Base-by-base conservation (phyloP, 2,888 invertebrate genomes). In the Gisinianus flammeolus region DNA sequence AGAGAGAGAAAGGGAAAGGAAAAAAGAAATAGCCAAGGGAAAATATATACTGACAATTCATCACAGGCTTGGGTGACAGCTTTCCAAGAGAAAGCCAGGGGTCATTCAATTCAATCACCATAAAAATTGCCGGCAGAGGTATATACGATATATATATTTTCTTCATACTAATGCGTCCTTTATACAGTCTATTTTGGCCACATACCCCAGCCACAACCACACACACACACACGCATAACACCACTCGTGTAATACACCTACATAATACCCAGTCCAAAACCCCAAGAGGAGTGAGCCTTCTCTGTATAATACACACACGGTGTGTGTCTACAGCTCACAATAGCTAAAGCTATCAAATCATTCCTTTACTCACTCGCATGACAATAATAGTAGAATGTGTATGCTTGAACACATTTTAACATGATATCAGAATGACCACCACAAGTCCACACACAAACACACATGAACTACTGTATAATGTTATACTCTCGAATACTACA, bases 41-140 rank as follows among this genome's bases (percentile, higher is more conserved):
- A 72, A 58, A 72, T 30, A 44, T 52, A 70, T 68, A 76, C 69
- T 70, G 70, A 77, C 81, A 79, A 81, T 81, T 81, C 81, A 81
- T 81, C 81, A 81, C 79, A 62, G 76, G 75, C 72, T 70, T 54
- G 77, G 81, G 71, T 81, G 81, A 81, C 81, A 81, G 79, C 69
- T 79, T 71, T 67, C 66, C 54, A 30, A 67, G 54, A 62, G 73
- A 76, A 78, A 77, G 73, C 75, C 81, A 81, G 79, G 81, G 81
- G 81, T 81, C 81, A 81, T 79, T 81, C 81, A 79, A 79, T 81
- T 79, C 79, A 79, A 79, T 81, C 81, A 80, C 75, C 79, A 77
- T 75, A 77, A 77, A 79, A 79, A 79, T 79, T 79, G 77, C 79
- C 79, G 76, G 73, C 79, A 76, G 66, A 56, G 31, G 19, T 58